Evolutionary conservation across 2,113 vertebrate genomes (phyloP).

Genomic region (Leptosomus discolor): DNA sequence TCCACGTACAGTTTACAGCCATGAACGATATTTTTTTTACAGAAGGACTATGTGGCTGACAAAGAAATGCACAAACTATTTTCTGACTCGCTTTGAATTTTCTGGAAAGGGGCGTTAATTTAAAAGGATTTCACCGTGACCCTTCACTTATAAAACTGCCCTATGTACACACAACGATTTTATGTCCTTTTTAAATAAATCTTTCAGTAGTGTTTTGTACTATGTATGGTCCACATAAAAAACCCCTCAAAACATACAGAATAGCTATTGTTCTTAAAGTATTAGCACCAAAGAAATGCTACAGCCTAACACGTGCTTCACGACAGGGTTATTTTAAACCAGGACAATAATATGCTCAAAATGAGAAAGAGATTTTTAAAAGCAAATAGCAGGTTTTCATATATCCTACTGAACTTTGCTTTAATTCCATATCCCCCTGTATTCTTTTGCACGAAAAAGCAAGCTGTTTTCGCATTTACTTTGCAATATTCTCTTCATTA

Average conservation of each 20-base stretch:
- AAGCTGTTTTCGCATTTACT: slow-evolving; percentile 11
- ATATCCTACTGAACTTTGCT: background rate
- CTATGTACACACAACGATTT: background rate
- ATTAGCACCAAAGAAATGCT: slow-evolving; percentile 21
- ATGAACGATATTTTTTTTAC: background rate
- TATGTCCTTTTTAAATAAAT: background rate
- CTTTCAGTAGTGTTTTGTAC: background rate
- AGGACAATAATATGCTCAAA: background rate
- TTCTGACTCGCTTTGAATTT: background rate
- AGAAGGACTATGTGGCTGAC: background rate
- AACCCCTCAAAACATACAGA: slow-evolving; percentile 27
- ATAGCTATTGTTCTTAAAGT: slow-evolving; percentile 4
- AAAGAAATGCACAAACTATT: background rate
- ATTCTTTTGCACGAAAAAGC: background rate
- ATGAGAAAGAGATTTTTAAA: slow-evolving; percentile 14
- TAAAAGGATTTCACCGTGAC: background rate
- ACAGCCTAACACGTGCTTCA: background rate
- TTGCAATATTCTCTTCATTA: background rate
- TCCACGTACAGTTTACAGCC: background rate
- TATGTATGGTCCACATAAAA: background rate
- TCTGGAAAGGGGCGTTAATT: background rate
- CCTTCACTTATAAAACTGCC: background rate
- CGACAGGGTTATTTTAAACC: slow-evolving; percentile 28
- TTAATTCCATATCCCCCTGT: background rate
- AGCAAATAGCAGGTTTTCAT: slow-evolving; percentile 11